Evolutionary conservation across 2,888 invertebrate species (phyloP).

Genomic region (Nomada hirtipes): DNA sequence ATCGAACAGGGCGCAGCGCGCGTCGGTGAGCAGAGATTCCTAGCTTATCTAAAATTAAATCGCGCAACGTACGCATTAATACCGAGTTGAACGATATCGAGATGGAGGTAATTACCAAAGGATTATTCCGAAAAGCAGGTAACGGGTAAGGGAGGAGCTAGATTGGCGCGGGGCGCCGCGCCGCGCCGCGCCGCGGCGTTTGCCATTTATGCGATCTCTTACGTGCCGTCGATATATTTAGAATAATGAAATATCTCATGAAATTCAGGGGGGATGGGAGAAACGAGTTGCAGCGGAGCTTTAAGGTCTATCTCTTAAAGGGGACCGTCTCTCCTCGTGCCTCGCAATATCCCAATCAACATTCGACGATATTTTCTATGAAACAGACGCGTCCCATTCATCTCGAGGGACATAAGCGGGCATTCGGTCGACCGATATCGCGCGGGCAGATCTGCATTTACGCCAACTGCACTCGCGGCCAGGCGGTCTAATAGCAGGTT

Average conservation of each 20-base stretch:
- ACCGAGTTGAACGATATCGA: constrained; percentile 26
- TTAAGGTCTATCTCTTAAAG: constrained; percentile 76
- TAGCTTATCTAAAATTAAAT: constrained; percentile 57
- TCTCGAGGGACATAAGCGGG: neutral
- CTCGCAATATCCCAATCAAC: neutral
- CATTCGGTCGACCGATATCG: neutral
- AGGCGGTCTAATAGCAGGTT: constrained; percentile 2
- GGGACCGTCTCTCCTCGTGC: constrained; percentile 65
- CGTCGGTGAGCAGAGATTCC: constrained; percentile 15
- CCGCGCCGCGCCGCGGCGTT: constrained; percentile 1
- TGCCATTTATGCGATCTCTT: constrained; percentile 40
- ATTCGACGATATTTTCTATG: constrained; percentile 37
- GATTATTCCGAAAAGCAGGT: constrained; percentile 42
- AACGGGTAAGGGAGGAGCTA: neutral
- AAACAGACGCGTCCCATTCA: neutral
- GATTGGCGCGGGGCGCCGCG: too few relatives aligned
- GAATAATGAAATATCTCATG: constrained; percentile 60
- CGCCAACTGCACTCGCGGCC: neutral
- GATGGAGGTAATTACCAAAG: constrained; percentile 18
- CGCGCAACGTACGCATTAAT: constrained; percentile 41
- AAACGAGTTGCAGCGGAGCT: constrained; percentile 55
- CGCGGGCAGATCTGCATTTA: constrained; percentile 17
- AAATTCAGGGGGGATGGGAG: constrained; percentile 41
- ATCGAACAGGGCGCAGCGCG: neutral
- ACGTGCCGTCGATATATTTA: constrained; percentile 54